Evolutionary conservation across 2,888 invertebrate species (phyloP), one percentile per base, ranked within the genome.

Genomic region (Lagria hirta): DNA sequence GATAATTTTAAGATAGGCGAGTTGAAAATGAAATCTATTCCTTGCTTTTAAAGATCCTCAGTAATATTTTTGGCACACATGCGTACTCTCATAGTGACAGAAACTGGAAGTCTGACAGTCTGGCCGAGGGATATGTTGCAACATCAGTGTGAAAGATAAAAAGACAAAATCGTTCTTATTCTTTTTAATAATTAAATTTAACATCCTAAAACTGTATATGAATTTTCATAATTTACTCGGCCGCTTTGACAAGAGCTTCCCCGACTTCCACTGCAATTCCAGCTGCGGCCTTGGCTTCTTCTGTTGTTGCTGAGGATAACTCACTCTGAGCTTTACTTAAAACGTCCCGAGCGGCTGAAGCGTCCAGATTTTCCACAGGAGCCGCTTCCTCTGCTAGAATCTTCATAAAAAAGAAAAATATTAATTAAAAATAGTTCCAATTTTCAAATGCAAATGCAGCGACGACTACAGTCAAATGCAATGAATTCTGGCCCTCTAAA

Each of bases 361-460:
- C 71, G 73, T 98, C 97, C 48, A 98, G 71, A 60, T 81, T 80
- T 57, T 91, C 93, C 27, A 97, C 64, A 6, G 83, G 82, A 61
- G 90, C 91, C 5, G 96, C 97, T 75, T 98, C 98, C 73, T 98
- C 97, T 17, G 97, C 97, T 54, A 98, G 75, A 35, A 95, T 83
- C 83, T 93, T 73, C 13, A 77, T 51, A 43, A 42, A 14, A 37
- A 13, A 48, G 18, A 10, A 30, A 11, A 22, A 29, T 11, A 8
- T 27, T 35, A 5, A 8, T 15, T 23, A 11, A 40, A 28, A 37
- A n/a, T n/a, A 11, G 24, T 8, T 24, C 24, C 10, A 24, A 27
- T 22, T 32, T 34, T 6, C 29, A 32, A 32, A n/a, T n/a, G n/a
- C n/a, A n/a, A n/a, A n/a, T n/a, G n/a, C n/a, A n/a, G n/a, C n/a